phyloP scores from a whole-genome alignment of 2,888 invertebrate genomes.

The Andrena bucephala region DNA sequence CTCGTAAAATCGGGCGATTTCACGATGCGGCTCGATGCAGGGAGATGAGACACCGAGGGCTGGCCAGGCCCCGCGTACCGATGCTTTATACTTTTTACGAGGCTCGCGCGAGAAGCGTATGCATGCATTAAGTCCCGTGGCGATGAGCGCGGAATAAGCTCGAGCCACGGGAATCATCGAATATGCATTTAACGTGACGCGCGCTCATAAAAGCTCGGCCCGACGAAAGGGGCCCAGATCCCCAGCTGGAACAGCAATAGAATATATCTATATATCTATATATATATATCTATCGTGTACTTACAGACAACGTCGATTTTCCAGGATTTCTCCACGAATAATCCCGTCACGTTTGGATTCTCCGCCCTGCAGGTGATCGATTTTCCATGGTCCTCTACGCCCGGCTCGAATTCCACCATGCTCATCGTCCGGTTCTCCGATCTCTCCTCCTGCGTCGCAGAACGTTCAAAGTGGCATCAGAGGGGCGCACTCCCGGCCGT shows the following conservation, averaged over 20 bases:
- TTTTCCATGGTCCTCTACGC: conserved; percentile 95
- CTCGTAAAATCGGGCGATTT: conserved; percentile 70
- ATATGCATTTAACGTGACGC: conserved; percentile 55
- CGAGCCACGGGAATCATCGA: conserved; percentile 40
- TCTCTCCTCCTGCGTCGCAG: conserved; percentile 89
- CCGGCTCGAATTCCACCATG: conserved; percentile 94
- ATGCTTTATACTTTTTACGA: conserved; percentile 65
- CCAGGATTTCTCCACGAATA: conserved; percentile 94
- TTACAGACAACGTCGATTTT: conserved; percentile 96
- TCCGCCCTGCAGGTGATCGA: conserved; percentile 95
- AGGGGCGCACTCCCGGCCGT: no score
- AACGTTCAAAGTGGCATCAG: neutral
- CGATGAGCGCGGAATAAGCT: conserved; percentile 9
- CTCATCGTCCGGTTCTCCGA: conserved; percentile 94
- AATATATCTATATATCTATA: neutral
- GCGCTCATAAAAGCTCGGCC: conserved; percentile 36
- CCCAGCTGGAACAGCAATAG: conserved; percentile 6
- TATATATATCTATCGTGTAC: conserved; percentile 85
- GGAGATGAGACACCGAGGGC: conserved; percentile 52
- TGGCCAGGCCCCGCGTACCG: conserved; percentile 11
- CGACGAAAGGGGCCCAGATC: neutral
- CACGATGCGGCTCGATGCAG: conserved; percentile 51
- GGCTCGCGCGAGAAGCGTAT: conserved; percentile 25
- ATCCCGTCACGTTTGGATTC: conserved; percentile 95
- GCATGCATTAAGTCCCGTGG: conserved; percentile 31